Percentiles rank a stretch among this genome's conserved stretches.
Conservation (phyloP, 2,888 invertebrate genomes). For the Coelinius sp. region DNA sequence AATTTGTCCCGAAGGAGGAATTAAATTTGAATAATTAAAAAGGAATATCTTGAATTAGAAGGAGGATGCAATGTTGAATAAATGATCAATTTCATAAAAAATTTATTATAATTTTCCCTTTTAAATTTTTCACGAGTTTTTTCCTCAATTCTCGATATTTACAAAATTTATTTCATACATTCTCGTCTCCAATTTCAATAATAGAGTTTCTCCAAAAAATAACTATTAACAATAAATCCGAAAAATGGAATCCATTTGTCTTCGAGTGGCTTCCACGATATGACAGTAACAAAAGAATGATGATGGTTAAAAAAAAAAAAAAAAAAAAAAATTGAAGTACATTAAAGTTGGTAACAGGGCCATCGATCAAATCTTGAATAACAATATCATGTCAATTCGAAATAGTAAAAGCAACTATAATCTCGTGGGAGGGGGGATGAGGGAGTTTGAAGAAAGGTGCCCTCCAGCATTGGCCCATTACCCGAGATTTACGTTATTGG, state of each 20-base stretch:
- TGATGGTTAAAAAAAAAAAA: background rate
- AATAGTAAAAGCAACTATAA: slow-evolving; percentile 12
- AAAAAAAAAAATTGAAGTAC: slow-evolving; percentile 14
- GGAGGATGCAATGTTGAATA: too few species aligned
- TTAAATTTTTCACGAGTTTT: too few species aligned
- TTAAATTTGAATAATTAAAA: too few species aligned
- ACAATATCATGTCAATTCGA: slow-evolving; percentile 37
- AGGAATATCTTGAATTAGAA: too few species aligned
- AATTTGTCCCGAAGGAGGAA: too few species aligned
- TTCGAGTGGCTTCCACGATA: background rate
- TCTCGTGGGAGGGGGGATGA: background rate
- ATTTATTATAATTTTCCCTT: background rate
- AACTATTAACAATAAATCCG: background rate
- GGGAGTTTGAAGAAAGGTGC: background rate
- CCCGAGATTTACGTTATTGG: slow-evolving; percentile 42
- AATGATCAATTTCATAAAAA: too few species aligned
- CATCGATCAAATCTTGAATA: slow-evolving; percentile 27
- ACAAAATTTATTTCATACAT: background rate
- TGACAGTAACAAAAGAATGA: too few species aligned
- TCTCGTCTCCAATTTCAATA: background rate
- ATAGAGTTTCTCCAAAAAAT: background rate
- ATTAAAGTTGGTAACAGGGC: slow-evolving; percentile 21
- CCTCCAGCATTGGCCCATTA: slow-evolving; percentile 29
- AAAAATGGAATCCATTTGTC: slow-evolving; percentile 18
- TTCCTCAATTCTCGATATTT: background rate